phyloP scores from a whole-genome alignment of 2,888 invertebrate species.

The Epinotia bilunana region DNA sequence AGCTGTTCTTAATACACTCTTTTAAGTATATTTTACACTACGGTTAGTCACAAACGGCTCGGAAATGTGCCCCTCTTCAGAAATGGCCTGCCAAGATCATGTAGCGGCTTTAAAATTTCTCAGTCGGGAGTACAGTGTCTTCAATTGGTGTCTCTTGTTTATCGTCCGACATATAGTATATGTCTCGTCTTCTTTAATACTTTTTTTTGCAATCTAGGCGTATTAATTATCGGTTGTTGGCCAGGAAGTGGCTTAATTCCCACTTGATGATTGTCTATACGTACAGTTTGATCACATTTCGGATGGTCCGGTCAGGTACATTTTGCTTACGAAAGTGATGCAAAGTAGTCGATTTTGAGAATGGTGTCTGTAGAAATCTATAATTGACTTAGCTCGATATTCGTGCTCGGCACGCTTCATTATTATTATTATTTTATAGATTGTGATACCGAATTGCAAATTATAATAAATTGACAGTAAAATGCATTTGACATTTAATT shows the following conservation, averaged over 20 bases:
- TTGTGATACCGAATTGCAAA: neutral
- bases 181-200: neutral
- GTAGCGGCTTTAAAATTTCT: neutral
- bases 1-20: too few relatives aligned
- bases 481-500: slow-evolving; percentile 1
- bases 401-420: neutral
- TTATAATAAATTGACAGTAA: neutral
- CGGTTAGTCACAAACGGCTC: too few relatives aligned
- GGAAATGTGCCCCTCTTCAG: neutral
- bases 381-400: slow-evolving; percentile 1
- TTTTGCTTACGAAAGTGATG: slow-evolving; percentile 1
- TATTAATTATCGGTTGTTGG: neutral
- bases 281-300: slow-evolving; percentile 3
- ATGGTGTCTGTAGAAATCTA: neutral
- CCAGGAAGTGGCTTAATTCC: neutral
- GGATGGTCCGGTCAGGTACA: slow-evolving; percentile 6
- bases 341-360: neutral
- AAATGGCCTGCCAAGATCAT: neutral
- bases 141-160: neutral
- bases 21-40: too few relatives aligned
- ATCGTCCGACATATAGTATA: neutral
- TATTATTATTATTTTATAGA: neutral
- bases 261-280: slow-evolving; percentile 5
- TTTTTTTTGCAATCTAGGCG: slow-evolving; percentile 5
- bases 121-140: neutral